phyloP scores from a whole-genome alignment of 2,113 vertebrate species.

The Apistogramma diplotaenia region DNA sequence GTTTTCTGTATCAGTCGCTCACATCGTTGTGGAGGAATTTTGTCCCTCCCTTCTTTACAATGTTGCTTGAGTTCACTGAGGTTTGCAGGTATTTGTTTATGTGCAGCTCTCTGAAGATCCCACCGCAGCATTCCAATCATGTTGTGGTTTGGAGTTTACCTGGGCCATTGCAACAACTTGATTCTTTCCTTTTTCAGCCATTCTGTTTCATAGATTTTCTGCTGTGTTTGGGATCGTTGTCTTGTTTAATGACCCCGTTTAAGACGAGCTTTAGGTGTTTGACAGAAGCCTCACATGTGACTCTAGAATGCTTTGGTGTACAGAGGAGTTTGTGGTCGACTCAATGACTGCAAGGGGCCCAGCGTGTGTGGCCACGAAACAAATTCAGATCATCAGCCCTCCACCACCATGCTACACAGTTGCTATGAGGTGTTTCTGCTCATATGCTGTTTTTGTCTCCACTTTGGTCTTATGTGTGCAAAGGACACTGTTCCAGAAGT shows the following conservation, averaged over 20 bases:
- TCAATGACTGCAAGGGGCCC: not conserved
- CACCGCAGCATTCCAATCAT: not conserved
- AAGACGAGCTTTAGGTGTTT: not conserved
- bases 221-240: not conserved
- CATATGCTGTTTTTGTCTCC: not conserved
- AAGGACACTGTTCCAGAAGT: not conserved
- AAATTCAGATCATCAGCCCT: fast-evolving
- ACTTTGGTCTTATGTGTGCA: not conserved
- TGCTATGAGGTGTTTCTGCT: not conserved
- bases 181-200: not conserved
- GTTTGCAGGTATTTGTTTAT: not conserved
- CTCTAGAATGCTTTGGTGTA: not conserved
- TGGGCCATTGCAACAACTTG: no score
- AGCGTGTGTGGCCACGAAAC: no score
- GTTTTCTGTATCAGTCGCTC: not conserved
- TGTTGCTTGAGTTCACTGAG: not conserved
- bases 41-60: not conserved
- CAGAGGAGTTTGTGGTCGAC: not conserved
- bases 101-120: not conserved
- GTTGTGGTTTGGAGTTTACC: not conserved
- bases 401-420: not conserved
- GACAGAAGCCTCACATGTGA: not conserved
- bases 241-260: no score
- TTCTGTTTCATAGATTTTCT: not conserved
- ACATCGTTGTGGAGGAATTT: not conserved